Conservation (phyloP, 2,888 invertebrate genomes). For the Sarcophaga variegata region DNA sequence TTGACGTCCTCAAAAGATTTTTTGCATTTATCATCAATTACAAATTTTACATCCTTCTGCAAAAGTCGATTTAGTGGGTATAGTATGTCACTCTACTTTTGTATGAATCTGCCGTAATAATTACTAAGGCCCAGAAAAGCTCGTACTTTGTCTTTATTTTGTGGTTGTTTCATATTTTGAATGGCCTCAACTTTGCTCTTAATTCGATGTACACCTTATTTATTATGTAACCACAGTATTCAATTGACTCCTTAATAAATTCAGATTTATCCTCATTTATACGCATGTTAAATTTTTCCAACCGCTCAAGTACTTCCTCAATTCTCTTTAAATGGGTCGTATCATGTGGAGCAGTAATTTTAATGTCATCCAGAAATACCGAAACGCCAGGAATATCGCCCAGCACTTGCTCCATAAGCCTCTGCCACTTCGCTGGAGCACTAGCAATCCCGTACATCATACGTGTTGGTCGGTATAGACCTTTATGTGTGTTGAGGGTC, state of each 20-base stretch:
- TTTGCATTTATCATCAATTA: conserved; percentile 59
- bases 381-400: conserved; percentile 72
- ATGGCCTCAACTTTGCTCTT: conserved; percentile 72
- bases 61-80: conserved; percentile 67
- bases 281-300: conserved; percentile 71
- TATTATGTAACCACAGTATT: conserved; percentile 74
- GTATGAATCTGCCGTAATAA: conserved; percentile 75
- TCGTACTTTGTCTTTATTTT: conserved; percentile 69
- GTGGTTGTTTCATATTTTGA: conserved; percentile 33
- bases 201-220: conserved; percentile 71
- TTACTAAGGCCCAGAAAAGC: conserved; percentile 71
- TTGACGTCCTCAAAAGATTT: conserved; percentile 73
- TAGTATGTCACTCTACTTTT: conserved; percentile 73
- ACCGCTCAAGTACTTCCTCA: conserved; percentile 70
- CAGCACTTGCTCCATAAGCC: conserved; percentile 73
- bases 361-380: conserved; percentile 65
- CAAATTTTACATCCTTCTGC: conserved; percentile 3
- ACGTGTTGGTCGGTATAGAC: conserved; percentile 72
- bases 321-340: conserved; percentile 71
- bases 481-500: no score
- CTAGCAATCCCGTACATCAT: conserved; percentile 75
- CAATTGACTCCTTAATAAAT: conserved; percentile 72
- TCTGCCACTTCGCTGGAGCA: conserved; percentile 76
- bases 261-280: conserved; percentile 73
- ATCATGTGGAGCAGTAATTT: conserved; percentile 71